Percentiles rank a stretch among this genome's conserved stretches.
phyloP scores from a whole-genome alignment of 2,797 vertebrate genomes.

The Chelon auratus region DNA sequence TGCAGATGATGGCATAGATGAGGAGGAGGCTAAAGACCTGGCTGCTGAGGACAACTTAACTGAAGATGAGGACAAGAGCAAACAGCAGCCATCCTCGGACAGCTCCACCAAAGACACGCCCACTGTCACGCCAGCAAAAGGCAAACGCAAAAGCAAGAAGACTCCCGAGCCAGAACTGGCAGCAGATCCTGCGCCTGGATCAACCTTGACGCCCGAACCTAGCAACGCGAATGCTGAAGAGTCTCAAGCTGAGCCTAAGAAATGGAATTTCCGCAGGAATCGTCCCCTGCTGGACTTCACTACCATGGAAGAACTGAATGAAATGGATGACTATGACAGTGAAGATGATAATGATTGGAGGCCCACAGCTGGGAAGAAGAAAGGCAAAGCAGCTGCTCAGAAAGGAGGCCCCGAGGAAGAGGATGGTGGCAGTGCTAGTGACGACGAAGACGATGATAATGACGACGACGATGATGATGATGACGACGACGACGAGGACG shows the following conservation, averaged over 20 bases:
- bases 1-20: constrained; percentile 85
- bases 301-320: constrained; percentile 96
- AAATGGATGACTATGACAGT: constrained; percentile 99
- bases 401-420: constrained; percentile 89
- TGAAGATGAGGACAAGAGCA: constrained; percentile 85
- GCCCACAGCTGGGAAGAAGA: constrained; percentile 90
- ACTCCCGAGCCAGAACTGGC: constrained; percentile 79
- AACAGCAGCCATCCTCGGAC: constrained; percentile 86
- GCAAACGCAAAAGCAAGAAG: constrained; percentile 87
- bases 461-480: constrained; percentile 75
- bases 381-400: constrained; percentile 84
- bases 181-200: constrained; percentile 47
- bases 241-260: constrained; percentile 90
- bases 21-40: constrained; percentile 83
- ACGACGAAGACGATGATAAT: constrained; percentile 85
- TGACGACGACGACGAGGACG: constrained; percentile 78
- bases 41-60: constrained; percentile 79
- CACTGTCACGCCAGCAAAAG: constrained; percentile 74
- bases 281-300: constrained; percentile 95
- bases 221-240: constrained; percentile 79
- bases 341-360: constrained; percentile 99
- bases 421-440: constrained; percentile 81
- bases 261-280: constrained; percentile 98
- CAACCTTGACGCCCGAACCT: constrained; percentile 25
- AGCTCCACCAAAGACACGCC: constrained; percentile 87